Evolutionary conservation across 2,113 vertebrate species (phyloP), one percentile per base, ranked within the genome.

Genomic region (Scalopus aquaticus): DNA sequence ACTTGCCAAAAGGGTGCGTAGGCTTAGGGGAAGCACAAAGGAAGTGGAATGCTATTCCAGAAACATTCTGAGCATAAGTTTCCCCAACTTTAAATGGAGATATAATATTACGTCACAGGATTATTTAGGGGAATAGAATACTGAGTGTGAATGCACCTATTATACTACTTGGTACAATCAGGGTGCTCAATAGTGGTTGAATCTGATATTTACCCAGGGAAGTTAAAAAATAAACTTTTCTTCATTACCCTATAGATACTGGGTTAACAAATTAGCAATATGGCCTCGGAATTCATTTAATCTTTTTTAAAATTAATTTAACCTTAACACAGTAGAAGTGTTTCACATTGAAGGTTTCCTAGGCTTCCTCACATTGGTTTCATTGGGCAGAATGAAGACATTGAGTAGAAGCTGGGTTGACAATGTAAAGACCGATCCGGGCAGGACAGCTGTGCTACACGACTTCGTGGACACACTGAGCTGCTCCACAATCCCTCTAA

Each of bases 151-250:
- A 74, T 65, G 15, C 44, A 35, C 56, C 79, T 86, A 37, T 81
- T 87, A 6, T n/a, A n/a, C n/a, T n/a, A n/a, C n/a, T n/a, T n/a
- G n/a, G n/a, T n/a, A n/a, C n/a, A n/a, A n/a, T 58, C 30, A 46
- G 86, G 28, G 39, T 42, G 30, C 9, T 95, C 28, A 87, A 3
- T 56, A 56, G 20, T 56, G 11, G n/a, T 32, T 46, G 60, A 87
- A 90, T 85, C 30, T 93, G 87, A 79, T 70, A 80, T 82, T 91
- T 70, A 65, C 64, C 15, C 51, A n/a, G 56, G 51, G 13, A 84
- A 80, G 17, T 65, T 30, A 3, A 37, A 37, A 42, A 39, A 56
- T 22, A 56, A 56, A 56, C 7, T 22, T 56, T 56, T 20, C 11
- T 78, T 65, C 30, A 42, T 32, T 35, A 32, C 77, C 46, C 35